phyloP scores from a whole-genome alignment of 2,888 invertebrate species.

The Spisula subtruncata region DNA sequence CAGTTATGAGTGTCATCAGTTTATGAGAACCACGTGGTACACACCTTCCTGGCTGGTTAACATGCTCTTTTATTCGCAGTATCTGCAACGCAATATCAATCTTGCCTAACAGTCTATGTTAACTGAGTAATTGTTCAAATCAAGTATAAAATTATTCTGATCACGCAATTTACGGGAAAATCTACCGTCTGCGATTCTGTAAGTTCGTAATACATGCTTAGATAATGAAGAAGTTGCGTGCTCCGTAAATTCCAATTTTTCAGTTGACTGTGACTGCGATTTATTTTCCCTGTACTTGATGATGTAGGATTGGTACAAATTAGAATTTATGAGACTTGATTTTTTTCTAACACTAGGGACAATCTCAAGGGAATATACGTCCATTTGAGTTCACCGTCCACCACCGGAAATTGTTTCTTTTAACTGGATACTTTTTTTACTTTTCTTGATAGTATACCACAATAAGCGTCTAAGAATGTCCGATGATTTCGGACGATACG shows the following conservation, averaged over 20 bases:
- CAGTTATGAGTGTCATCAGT: too few species aligned
- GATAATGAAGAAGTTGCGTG: constrained; percentile 29
- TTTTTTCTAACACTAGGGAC: neutral
- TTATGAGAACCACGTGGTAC: neutral
- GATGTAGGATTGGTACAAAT: constrained; percentile 1
- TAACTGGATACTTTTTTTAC: neutral
- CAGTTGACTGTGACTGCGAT: constrained; percentile 19
- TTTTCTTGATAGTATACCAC: constrained; percentile 2
- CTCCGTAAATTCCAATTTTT: constrained; percentile 30
- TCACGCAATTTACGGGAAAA: constrained; percentile 11
- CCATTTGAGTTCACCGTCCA: neutral
- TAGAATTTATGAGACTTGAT: constrained; percentile 21
- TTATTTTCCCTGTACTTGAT: constrained; percentile 28
- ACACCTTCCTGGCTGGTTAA: neutral
- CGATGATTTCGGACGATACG: neutral
- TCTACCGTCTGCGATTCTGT: neutral
- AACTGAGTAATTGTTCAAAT: neutral
- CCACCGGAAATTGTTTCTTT: neutral
- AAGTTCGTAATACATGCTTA: constrained; percentile 9
- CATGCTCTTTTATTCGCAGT: neutral
- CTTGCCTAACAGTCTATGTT: neutral
- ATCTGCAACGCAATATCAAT: neutral
- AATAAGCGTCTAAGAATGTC: constrained; percentile 3
- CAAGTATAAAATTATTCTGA: neutral
- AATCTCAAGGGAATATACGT: neutral